These are phyloP conservation scores for Agrilus planipennis DNA, from an alignment of 1,140 invertebrate species.

Conservation along the genomic window DNA sequence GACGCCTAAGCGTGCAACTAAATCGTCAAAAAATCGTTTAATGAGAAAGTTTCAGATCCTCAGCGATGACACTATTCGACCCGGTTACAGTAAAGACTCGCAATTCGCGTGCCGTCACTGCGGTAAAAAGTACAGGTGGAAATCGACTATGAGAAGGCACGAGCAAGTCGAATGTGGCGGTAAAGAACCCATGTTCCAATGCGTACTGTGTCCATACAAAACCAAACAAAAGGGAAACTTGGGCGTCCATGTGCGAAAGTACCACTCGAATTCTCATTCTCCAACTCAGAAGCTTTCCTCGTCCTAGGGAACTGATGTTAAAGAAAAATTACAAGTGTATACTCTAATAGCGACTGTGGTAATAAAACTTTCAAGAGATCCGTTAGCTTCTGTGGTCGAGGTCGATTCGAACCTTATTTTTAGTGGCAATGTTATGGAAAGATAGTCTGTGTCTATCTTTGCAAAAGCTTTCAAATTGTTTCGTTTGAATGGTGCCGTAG, in stretches of 20 bases:
- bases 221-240: constrained; percentile 69
- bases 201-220: constrained; percentile 65
- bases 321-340: too few relatives aligned
- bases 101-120: constrained; percentile 68
- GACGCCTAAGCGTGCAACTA: not conserved
- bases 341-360: too few relatives aligned
- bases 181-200: constrained; percentile 68
- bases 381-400: too few relatives aligned
- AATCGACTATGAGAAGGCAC: constrained; percentile 67
- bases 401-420: too few relatives aligned
- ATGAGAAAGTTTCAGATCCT: constrained; percentile 20
- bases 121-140: constrained; percentile 70
- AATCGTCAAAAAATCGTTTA: not conserved
- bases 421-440: too few relatives aligned
- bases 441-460: too few relatives aligned
- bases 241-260: constrained; percentile 65
- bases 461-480: too few relatives aligned
- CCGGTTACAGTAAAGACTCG: constrained; percentile 46
- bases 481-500: too few relatives aligned
- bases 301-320: too few relatives aligned
- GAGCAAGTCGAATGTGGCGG: constrained; percentile 80
- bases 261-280: too few relatives aligned
- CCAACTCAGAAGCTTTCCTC: too few relatives aligned
- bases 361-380: too few relatives aligned
- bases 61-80: constrained; percentile 32